These are phyloP conservation scores for Microcaecilia unicolor DNA, from an alignment of 2,797 vertebrate genomes.

Conservation along the genomic window DNA sequence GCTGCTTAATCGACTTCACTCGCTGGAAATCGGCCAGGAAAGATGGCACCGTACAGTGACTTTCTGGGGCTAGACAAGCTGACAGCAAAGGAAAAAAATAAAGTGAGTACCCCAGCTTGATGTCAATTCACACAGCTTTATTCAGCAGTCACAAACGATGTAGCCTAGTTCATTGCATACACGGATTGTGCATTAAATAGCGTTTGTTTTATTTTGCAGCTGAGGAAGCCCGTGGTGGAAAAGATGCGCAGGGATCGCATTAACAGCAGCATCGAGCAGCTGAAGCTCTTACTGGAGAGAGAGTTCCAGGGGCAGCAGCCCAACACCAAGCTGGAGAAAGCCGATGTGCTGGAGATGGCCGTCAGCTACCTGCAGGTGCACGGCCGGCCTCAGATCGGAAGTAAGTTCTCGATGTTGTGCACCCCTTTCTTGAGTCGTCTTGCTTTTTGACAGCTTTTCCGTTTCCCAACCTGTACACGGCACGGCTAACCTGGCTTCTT, in stretches of 20 bases:
- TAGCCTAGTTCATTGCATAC: no score
- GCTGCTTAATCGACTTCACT: conserved; percentile 23
- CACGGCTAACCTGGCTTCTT: no score
- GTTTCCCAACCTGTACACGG: no score
- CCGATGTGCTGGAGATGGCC: conserved; percentile 52
- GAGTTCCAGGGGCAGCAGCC: conserved; percentile 41
- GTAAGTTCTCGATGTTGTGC: no score
- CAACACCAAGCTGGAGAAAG: conserved; percentile 41
- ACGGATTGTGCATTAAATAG: neutral
- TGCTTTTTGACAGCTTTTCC: no score
- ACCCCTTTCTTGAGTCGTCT: no score
- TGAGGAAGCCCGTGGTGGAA: conserved; percentile 78
- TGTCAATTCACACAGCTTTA: neutral
- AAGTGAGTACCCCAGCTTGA: conserved; percentile 51
- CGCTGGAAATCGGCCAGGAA: conserved; percentile 5
- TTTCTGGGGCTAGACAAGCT: conserved; percentile 38
- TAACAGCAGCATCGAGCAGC: conserved; percentile 62
- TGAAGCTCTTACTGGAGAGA: conserved; percentile 63
- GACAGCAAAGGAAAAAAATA: conserved; percentile 59
- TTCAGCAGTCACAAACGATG: no score
- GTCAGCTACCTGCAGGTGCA: conserved; percentile 52
- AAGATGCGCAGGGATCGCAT: conserved; percentile 56
- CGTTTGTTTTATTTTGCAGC: conserved; percentile 35
- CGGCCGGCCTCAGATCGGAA: conserved; percentile 25
- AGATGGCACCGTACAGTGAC: conserved; percentile 68